Evolutionary conservation across 37 sponge, comb jelly and placozoan species (phyloP), one percentile per base, ranked within the genome.

Genomic region (Halichondria panicea): DNA sequence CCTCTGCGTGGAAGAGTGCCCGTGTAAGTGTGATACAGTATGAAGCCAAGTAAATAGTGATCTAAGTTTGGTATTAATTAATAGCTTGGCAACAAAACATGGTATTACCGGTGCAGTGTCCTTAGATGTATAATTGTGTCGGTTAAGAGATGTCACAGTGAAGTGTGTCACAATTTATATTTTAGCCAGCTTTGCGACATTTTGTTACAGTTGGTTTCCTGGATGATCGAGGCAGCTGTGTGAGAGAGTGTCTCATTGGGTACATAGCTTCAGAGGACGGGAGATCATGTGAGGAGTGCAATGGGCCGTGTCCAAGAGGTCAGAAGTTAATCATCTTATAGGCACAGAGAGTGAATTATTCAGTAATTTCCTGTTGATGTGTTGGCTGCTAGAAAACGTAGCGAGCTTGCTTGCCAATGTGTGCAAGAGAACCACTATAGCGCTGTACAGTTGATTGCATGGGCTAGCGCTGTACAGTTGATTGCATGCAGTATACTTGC

Each of bases 1-100:
- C 7, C 79, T 79, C n/a, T 89, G 89, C 70, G 67, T 89, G 30
- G 43, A 57, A 35, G 42, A 64, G 31, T 89, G 89, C 38, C 78
- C 84, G 43, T 37, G 89, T 89, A 66, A 19, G 76, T 63, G 68
- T 21, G 39, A 78, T 19, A 55, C 32, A 11, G 79, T 66, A 7
- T 68, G 78, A 28, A 41, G 43, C 4, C 78, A 66, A 2, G n/a
- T n/a, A n/a, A n/a, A n/a, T n/a, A n/a, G n/a, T n/a, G n/a, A n/a
- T n/a, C n/a, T n/a, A n/a, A n/a, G n/a, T n/a, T n/a, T n/a, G n/a
- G 50, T 48, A 48, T 9, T 13, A 48, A 48, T 18, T 9, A 18
- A 48, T 48, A 9, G 13, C 50, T 13, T 48, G 50, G 13, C 13
- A 13, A 48, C 50, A 13, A 9, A 48, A 48, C 9, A 18, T 48